A percentile compares a stretch with the other conserved stretches of the same genome.
These are phyloP conservation scores for Prinia subflava DNA, from an alignment of 2,113 vertebrate species.

Conservation along the genomic window DNA sequence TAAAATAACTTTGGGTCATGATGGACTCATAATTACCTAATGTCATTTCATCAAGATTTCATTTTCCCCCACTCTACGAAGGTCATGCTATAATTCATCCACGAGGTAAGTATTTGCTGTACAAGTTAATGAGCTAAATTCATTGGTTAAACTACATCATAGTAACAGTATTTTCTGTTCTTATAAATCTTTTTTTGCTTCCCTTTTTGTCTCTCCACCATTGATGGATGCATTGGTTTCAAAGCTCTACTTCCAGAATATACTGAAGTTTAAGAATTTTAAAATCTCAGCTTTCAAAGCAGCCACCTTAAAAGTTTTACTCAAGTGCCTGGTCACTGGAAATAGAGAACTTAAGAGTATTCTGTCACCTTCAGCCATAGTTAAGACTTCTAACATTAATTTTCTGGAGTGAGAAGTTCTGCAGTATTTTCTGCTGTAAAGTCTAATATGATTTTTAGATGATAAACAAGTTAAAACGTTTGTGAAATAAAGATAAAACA, in stretches of 20 bases:
- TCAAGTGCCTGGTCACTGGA: rapidly evolving
- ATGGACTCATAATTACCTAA: background rate
- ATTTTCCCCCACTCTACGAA: background rate
- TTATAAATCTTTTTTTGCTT: background rate
- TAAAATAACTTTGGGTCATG: background rate
- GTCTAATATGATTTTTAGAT: background rate
- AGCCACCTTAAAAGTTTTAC: background rate
- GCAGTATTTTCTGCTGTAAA: background rate
- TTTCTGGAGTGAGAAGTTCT: background rate
- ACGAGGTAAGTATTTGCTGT: background rate
- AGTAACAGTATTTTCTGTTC: background rate
- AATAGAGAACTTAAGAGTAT: background rate
- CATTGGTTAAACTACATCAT: background rate
- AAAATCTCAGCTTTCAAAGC: background rate
- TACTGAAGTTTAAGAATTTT: background rate
- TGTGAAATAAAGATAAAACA: background rate
- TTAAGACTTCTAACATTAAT: background rate
- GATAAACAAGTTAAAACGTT: background rate
- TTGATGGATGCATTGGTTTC: background rate
- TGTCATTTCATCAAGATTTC: background rate
- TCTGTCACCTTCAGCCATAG: background rate
- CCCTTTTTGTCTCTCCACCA: background rate
- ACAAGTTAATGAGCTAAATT: background rate
- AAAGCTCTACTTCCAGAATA: background rate
- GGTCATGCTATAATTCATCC: background rate